phyloP scores from a whole-genome alignment of 1,140 invertebrate species.

The Olivierus martensii region DNA sequence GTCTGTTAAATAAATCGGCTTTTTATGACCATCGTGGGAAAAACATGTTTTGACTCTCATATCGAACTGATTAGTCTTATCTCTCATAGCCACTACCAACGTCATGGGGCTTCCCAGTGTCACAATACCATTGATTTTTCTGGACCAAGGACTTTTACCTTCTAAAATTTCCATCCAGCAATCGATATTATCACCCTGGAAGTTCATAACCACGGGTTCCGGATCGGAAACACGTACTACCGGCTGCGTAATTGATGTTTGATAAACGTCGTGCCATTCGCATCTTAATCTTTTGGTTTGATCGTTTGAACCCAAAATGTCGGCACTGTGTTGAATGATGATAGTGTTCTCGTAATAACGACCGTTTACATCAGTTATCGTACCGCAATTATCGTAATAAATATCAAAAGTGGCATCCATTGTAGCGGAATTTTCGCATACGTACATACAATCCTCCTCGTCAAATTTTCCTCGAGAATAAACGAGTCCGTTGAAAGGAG shows the following conservation, averaged over 20 bases:
- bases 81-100: constrained; percentile 61
- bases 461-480: constrained; percentile 54
- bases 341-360: constrained; percentile 95
- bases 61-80: constrained; percentile 50
- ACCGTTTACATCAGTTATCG: constrained; percentile 48
- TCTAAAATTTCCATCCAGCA: constrained; percentile 60
- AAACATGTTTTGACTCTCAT: constrained; percentile 56
- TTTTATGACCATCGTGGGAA: constrained; percentile 46
- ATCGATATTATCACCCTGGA: constrained; percentile 52
- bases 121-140: constrained; percentile 55
- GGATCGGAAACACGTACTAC: constrained; percentile 2
- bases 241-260: constrained; percentile 82
- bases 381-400: constrained; percentile 80
- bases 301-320: constrained; percentile 86
- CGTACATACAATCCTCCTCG: constrained; percentile 64
- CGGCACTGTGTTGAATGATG: constrained; percentile 82
- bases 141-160: constrained; percentile 60
- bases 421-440: constrained; percentile 61
- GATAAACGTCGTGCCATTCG: constrained; percentile 94
- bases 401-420: constrained; percentile 54
- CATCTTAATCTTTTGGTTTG: constrained; percentile 85
- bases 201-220: constrained; percentile 8
- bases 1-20: constrained; percentile 55
- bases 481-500: constrained; percentile 50
- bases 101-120: constrained; percentile 73